Base-by-base conservation (phyloP, 2,113 vertebrate genomes). In the Mixornis gularis region DNA sequence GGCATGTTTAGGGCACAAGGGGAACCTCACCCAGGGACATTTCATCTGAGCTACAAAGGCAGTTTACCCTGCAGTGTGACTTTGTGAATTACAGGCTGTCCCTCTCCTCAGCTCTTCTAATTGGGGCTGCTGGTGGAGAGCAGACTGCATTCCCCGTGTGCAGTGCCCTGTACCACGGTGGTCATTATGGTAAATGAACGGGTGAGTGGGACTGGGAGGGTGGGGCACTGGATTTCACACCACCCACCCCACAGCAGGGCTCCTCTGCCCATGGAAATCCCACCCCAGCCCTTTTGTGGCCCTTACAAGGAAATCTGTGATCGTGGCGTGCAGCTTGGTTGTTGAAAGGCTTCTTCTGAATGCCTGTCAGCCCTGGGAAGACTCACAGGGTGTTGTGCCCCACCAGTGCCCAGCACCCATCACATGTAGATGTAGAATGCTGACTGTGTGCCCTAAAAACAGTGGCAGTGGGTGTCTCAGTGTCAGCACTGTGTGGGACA, bases 151-250 rank as follows among this genome's bases (percentile, higher is more conserved):
- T 83, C 16, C 63, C 36, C 0, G 0, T 5, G 27, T 36, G 14
- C 55, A 32, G 40, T 18, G 18, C 38, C 46, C 52, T 51, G 36
- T 24, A 8, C 40, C 30, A 13, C 2, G 0, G 14, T 24, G 40
- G 29, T 68, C 10, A 1, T 16, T 3, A 2, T 4, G n/a, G 6
- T 18, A 27, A 72, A 48, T 1, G 1, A 7, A 6, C 0, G 1
- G 26, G 8, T 29, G 38, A 74, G 51, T 0, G 0, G 19, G 25
- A 5, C 19, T 27, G 15, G 59, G 36, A 58, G 40, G 36, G 24
- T 32, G 41, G 7, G 27, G 7, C 10, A 4, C 60, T 63, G 46
- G 16, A 8, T 72, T 74, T 51, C 73, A 15, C 40, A 49, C 4
- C 25, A 18, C 9, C 32, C 34, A 3, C 10, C 24, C n/a, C 24